phyloP scores from a whole-genome alignment of 1,140 invertebrate genomes.

The Neodiprion lecontei region DNA sequence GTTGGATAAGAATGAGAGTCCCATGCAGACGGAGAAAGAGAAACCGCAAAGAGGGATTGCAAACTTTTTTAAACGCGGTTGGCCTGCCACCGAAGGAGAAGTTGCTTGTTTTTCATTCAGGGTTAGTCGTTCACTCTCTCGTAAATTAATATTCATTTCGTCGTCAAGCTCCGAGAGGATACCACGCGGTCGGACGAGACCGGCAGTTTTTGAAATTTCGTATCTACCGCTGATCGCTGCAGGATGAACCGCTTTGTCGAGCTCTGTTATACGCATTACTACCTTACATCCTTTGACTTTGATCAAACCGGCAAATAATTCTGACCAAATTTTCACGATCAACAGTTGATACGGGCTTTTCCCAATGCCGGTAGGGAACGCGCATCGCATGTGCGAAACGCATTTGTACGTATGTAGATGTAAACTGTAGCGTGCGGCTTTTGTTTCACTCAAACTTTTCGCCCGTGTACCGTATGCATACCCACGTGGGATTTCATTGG shows the following conservation, averaged over 20 bases:
- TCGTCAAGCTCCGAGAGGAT: background rate
- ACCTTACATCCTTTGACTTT: background rate
- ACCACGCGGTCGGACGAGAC: too few relatives aligned
- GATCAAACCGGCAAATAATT: too few relatives aligned
- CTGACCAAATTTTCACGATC: too few relatives aligned
- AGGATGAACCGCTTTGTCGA: background rate
- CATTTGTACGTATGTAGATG: too few relatives aligned
- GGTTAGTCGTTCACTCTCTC: background rate
- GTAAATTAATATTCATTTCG: conserved; percentile 5
- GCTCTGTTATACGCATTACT: background rate
- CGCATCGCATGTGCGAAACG: too few relatives aligned
- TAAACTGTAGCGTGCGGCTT: background rate
- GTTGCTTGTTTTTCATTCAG: background rate
- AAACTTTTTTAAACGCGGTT: background rate
- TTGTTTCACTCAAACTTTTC: background rate
- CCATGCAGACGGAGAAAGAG: background rate
- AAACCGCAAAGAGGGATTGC: background rate
- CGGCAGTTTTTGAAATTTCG: too few relatives aligned
- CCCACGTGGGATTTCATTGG: background rate
- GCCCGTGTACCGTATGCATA: background rate
- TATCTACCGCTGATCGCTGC: background rate
- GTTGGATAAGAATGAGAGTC: background rate
- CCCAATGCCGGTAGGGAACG: too few relatives aligned
- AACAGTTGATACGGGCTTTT: too few relatives aligned
- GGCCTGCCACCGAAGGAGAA: background rate